A percentile compares a stretch with the other conserved stretches of the same genome.
phyloP scores from a whole-genome alignment of 2,797 vertebrate genomes.

The Anabas testudineus region DNA sequence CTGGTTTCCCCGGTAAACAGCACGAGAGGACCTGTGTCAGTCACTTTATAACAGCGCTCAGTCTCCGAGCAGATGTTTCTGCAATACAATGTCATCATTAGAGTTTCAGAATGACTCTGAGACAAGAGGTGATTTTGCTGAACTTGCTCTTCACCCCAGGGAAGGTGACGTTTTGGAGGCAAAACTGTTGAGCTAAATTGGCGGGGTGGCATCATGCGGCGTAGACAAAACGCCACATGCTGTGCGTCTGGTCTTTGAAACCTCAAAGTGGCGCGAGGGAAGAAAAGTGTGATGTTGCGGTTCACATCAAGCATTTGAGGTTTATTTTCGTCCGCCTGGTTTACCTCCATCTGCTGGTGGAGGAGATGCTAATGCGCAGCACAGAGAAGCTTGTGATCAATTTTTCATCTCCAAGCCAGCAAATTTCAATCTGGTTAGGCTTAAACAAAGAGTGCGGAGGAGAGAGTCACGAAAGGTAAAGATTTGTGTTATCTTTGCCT shows the following conservation, averaged over 20 bases:
- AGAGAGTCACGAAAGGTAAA: constrained; percentile 42
- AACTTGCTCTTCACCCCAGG: constrained; percentile 19
- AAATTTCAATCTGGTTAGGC: constrained; percentile 9
- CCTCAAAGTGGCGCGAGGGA: constrained; percentile 44
- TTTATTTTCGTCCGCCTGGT: constrained; percentile 48
- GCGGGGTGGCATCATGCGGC: constrained; percentile 29
- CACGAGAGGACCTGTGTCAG: constrained; percentile 17
- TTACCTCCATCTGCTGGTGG: constrained; percentile 41
- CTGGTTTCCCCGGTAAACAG: constrained; percentile 20
- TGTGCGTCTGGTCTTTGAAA: constrained; percentile 52
- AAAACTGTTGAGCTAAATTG: constrained; percentile 41
- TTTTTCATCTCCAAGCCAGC: constrained; percentile 59
- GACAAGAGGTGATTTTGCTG: constrained; percentile 27
- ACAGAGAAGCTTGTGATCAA: constrained; percentile 50
- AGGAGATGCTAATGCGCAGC: constrained; percentile 32
- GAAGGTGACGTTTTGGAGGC: constrained; percentile 23
- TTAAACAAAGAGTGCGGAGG: constrained; percentile 35
- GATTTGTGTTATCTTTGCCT: constrained; percentile 49
- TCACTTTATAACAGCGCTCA: not conserved
- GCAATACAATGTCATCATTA: constrained; percentile 16
- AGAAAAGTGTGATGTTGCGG: constrained; percentile 49
- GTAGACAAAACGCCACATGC: constrained; percentile 43
- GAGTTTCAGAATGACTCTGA: constrained; percentile 1
- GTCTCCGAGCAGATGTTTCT: constrained; percentile 1
- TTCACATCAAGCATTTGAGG: constrained; percentile 49